Base-by-base conservation (phyloP, 35 echinoderm and acorn worm genomes). In the Lytechinus variegatus region DNA sequence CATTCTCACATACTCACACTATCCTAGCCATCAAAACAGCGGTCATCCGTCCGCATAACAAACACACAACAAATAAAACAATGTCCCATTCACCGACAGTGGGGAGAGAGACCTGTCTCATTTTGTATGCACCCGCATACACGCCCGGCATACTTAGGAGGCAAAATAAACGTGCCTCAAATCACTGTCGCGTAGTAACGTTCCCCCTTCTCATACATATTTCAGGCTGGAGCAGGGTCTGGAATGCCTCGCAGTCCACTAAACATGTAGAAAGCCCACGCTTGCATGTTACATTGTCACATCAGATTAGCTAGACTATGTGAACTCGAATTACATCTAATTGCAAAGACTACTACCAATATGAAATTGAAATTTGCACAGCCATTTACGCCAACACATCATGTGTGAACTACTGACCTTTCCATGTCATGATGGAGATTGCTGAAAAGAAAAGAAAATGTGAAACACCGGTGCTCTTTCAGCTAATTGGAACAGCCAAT, bases 271-370 rank as follows among this genome's bases (percentile, higher is more conserved):
- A 79, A 79, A 79, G 19, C 66, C 66, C 66, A 79, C 66, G 66
- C 66, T 79, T 79, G 66, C 66, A 79, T 79, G 66, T 79, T 79
- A 79, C 14, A 16, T 79, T 79, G 66, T 79, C 66, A 79, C 66
- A 79, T 79, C 66, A 19, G 66, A 79, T 79, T 79, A 79, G 19
- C 21, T 7, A 6, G 66, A 16, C 21, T 79, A 79, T 79, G 12
- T 79, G 66, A 79, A 79, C 66, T 79, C 66, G n/a, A 79, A 79
- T 79, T 79, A 79, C 66, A 79, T 79, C 66, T 79, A 79, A 79
- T 79, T 79, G 66, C 66, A 79, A 60, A 79, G 66, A 24, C 16
- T 24, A 79, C 66, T 79, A 24, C 66, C 24, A 19, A 24, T 79
- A 79, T 79, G 66, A 79, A n/a, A 79, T 79, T 79, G 66, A 79